phyloP scores from a whole-genome alignment of 2,888 invertebrate genomes.

The Ornithoptera alexandrae region DNA sequence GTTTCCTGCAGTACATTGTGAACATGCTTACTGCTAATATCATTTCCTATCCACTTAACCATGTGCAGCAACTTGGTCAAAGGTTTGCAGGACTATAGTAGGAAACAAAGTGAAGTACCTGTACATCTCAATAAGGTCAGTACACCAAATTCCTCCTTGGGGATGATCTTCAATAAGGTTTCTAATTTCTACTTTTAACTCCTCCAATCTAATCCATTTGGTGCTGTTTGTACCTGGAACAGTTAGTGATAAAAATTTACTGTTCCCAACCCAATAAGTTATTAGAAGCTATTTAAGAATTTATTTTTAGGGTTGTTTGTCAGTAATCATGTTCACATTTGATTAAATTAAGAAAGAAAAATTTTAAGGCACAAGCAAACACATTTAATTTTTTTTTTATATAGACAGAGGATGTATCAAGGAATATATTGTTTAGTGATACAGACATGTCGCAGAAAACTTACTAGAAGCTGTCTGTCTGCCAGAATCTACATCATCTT shows the following conservation, averaged over 20 bases:
- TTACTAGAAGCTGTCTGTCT: conserved; percentile 56
- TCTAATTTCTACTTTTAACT: conserved; percentile 49
- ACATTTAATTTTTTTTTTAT: not conserved
- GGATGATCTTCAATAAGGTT: conserved; percentile 56
- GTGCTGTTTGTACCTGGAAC: conserved; percentile 40
- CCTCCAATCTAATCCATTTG: conserved; percentile 42
- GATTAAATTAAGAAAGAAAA: not conserved
- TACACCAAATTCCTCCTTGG: conserved; percentile 67
- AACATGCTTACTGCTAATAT: too few species aligned
- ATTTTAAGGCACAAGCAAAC: not conserved
- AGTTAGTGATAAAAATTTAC: too few species aligned
- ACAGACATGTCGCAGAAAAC: conserved; percentile 30
- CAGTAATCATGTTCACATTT: too few species aligned
- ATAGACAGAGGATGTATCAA: conserved; percentile 4
- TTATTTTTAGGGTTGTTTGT: too few species aligned
- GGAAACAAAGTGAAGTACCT: conserved; percentile 46
- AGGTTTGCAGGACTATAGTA: too few species aligned
- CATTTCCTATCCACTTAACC: too few species aligned
- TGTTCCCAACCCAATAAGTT: too few species aligned
- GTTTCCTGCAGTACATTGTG: conserved; percentile 44
- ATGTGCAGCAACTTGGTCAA: too few species aligned
- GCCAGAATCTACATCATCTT: conserved; percentile 50
- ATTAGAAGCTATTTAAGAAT: too few species aligned
- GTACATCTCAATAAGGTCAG: conserved; percentile 64
- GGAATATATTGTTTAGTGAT: not conserved